Conservation (phyloP, 2,797 vertebrate genomes). For the Phrynocephalus vlangalii region DNA sequence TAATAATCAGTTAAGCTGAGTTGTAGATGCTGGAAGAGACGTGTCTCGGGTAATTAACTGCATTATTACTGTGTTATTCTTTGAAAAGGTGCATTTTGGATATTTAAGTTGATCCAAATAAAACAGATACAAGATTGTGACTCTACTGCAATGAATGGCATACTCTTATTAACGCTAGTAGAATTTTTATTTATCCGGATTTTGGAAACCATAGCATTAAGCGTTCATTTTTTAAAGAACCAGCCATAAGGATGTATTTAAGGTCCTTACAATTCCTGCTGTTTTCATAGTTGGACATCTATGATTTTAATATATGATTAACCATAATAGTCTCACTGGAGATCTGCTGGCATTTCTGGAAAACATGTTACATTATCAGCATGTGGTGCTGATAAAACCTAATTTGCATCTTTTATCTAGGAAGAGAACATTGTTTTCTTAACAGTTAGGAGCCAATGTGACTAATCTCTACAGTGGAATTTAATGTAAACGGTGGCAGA, state of each 20-base stretch:
- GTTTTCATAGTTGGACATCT: constrained; percentile 21
- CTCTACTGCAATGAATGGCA: neutral
- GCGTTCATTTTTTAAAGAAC: constrained; percentile 1
- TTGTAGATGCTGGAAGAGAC: neutral
- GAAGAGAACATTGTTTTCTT: constrained; percentile 33
- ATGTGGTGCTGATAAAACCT: neutral
- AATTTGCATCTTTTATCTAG: constrained; percentile 31
- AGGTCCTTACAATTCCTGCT: constrained; percentile 9
- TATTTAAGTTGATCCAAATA: constrained; percentile 3
- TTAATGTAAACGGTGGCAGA: neutral
- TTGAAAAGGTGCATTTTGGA: neutral
- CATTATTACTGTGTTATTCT: neutral
- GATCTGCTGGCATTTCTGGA: neutral
- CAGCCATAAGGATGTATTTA: constrained; percentile 10
- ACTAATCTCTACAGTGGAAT: constrained; percentile 42
- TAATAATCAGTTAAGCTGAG: neutral
- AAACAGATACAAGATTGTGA: neutral
- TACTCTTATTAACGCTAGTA: neutral
- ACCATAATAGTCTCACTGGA: neutral
- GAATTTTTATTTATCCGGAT: neutral
- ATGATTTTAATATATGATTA: constrained; percentile 19
- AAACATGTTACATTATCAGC: neutral
- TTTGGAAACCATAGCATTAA: neutral
- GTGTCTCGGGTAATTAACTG: neutral
- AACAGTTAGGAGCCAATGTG: constrained; percentile 1